Evolutionary conservation across 2,113 vertebrate genomes (phyloP).

Genomic region (Cromileptes altivelis): DNA sequence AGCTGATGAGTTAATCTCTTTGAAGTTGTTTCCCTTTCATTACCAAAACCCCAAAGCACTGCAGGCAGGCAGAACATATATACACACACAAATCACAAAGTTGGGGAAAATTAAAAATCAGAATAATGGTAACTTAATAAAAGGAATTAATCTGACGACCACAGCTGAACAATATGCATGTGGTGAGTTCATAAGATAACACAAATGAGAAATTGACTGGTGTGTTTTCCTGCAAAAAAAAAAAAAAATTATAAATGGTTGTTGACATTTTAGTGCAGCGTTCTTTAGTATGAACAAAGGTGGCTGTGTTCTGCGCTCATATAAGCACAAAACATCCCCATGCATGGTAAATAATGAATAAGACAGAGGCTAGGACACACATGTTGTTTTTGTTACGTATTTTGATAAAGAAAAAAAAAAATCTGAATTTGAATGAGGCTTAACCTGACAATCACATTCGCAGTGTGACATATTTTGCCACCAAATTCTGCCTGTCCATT

Average conservation of each 20-base stretch:
- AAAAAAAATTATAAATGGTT: constrained; percentile 7
- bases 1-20: constrained; percentile 82
- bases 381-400: neutral
- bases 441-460: neutral
- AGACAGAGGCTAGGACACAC: neutral
- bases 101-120: constrained; percentile 56
- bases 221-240: neutral
- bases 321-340: neutral
- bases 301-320: neutral
- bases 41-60: constrained; percentile 63
- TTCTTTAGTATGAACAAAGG: constrained; percentile 23
- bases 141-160: constrained; percentile 41
- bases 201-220: constrained; percentile 30
- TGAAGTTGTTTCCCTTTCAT: constrained; percentile 81
- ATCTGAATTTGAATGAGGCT: neutral
- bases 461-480: neutral
- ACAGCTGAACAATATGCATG: constrained; percentile 11
- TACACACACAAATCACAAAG: constrained; percentile 61
- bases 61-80: constrained; percentile 63
- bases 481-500: neutral
- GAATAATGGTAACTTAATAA: constrained; percentile 50
- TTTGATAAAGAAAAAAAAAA: neutral
- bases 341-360: neutral
- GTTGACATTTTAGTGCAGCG: neutral
- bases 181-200: constrained; percentile 27